Evolutionary conservation across 1,140 invertebrate genomes (phyloP), one percentile per base, ranked within the genome.

Genomic region (Helicoverpa armigera): DNA sequence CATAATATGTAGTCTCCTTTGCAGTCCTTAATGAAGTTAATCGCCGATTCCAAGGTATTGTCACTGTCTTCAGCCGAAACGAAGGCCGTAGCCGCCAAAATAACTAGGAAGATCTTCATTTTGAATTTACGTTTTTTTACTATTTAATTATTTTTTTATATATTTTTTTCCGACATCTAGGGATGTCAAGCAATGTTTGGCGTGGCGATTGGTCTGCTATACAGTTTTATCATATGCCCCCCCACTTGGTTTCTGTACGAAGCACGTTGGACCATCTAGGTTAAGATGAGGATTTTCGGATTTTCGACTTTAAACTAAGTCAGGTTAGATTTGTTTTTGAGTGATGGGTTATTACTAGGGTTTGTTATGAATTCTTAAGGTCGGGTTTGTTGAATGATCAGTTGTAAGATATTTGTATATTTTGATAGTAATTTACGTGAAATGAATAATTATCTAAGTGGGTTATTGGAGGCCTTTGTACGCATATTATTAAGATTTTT

Each of bases 21-120:
- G 88, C 94, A 95, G 83, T 93, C 94, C 90, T 93, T 92, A 31
- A 95, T 83, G 86, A 94, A 92, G 75, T 86, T 91, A 23, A 95
- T 85, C 2, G 91, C 94, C 2, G 87, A 89, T 67, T 94, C 92
- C 83, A 95, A 78, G 2, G 91, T 88, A 18, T 90, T 92, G 56
- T 95, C 93, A 87, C 87, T 89, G 14, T 92, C 90, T 35, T 92
- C 89, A 2, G 90, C 89, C 2, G 75, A 79, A 7, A 83, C 90
- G 58, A 88, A 83, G 13, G 91, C 91, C 76, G 80, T 85, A 7
- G 91, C 35, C 70, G 90, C 89, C 29, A 93, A 58, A 1, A 91
- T 82, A 48, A 92, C 51, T 51, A 90, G 79, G 18, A 85, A 70
- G n/a, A 91, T 77, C 78, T 93, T 94, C 93, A 94, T 94, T 83